These are phyloP conservation scores for Meloidogyne chitwoodi DNA, from an alignment of 1,140 invertebrate species.

Conservation along the genomic window DNA sequence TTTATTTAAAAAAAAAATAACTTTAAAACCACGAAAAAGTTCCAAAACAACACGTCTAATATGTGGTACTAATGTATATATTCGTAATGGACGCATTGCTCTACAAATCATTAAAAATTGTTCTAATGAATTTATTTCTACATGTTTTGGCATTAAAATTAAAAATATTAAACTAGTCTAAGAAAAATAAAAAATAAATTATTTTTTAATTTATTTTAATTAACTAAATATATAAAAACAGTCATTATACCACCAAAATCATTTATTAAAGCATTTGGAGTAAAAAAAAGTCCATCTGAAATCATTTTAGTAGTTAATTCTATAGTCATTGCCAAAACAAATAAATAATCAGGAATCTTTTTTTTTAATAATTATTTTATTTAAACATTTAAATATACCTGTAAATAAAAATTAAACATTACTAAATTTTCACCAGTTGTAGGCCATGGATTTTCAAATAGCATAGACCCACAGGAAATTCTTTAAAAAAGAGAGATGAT, in stretches of 20 bases:
- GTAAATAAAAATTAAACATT: slow-evolving; percentile 56
- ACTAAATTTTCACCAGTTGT: slow-evolving; percentile 59
- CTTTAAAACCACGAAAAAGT: slow-evolving; percentile 95
- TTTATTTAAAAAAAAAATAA: slow-evolving; percentile 64
- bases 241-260: slow-evolving; percentile 93
- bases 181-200: background rate
- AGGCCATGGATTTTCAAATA: slow-evolving; percentile 79
- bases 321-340: slow-evolving; percentile 95
- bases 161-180: slow-evolving; percentile 87
- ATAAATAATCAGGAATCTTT: slow-evolving; percentile 92
- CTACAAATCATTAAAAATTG: slow-evolving; percentile 92
- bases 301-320: slow-evolving; percentile 90
- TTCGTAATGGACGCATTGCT: slow-evolving; percentile 87
- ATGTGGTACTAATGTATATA: slow-evolving; percentile 95
- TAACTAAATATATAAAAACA: slow-evolving; percentile 92
- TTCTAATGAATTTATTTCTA: slow-evolving; percentile 82
- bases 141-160: slow-evolving; percentile 87
- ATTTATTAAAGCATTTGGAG: slow-evolving; percentile 94
- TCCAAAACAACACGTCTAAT: slow-evolving; percentile 99
- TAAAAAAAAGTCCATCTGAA: slow-evolving; percentile 95
- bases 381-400: slow-evolving; percentile 26
- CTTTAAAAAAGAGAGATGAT: no score
- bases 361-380: slow-evolving; percentile 61
- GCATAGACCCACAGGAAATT: slow-evolving; percentile 93
- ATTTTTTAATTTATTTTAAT: slow-evolving; percentile 46